Evolutionary conservation across 2,888 invertebrate species (phyloP), one percentile per base, ranked within the genome.

Genomic region (Xylota segnis): DNA sequence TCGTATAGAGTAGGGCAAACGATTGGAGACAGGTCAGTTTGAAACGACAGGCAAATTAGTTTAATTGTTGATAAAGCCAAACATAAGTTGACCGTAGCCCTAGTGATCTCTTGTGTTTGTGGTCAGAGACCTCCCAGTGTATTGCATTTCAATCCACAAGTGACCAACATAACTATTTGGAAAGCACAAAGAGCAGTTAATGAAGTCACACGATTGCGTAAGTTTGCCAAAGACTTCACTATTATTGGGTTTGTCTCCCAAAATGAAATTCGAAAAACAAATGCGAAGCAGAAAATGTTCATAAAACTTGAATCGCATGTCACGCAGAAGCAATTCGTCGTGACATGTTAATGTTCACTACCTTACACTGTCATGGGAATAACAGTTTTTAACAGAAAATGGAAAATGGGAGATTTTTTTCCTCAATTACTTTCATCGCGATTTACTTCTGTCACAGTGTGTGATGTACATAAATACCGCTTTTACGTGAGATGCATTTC

Each of bases 311-410:
- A 32, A 43, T 32, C 32, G 43, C 59, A 45, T 47, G 65, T 56
- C 75, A 65, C 65, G 65, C 43, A 75, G 56, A 45, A 34, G 16
- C 16, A 7, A 45, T 65, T 65, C 47, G 12, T 63, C 43, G 54
- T 56, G 63, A 56, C 27, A 16, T 37, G 56, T 65, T 75, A 56
- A 54, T 34, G 32, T 34, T 23, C 5, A 45, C 9, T 23, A 29
- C 12, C 45, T 56, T 65, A 56, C 34, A 52, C 23, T 27, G 66
- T 9, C 52, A 34, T 52, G 37, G 5, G 66, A 52, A 14, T 14
- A 52, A 2, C n/a, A 0, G 29, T 32, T 47, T 63, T 29, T 63
- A 29, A 63, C 54, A 16, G 16, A 12, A 32, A 47, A n/a, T 50
- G 18, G 27, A 47, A 12, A 47, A 50, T 4, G 27, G n/a, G 4